Conservation (phyloP, 2,113 vertebrate genomes). For the Indri indri region DNA sequence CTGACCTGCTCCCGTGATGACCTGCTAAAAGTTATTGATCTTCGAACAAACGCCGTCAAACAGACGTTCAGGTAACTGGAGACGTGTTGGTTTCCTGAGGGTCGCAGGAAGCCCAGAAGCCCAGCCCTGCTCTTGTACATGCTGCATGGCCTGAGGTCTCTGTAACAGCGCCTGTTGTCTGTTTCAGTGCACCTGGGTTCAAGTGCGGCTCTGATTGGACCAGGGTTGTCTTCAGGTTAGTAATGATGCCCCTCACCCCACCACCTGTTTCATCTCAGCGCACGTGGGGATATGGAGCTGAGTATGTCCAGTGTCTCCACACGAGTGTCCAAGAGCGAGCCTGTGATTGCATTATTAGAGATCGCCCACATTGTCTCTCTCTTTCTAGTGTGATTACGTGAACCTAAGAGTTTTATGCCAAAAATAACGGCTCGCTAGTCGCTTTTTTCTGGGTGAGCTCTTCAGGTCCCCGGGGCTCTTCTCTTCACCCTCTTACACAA, state of each 20-base stretch:
- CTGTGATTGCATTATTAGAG: background rate
- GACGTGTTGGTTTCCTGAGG: too few relatives aligned
- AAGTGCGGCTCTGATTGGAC: conserved; percentile 99
- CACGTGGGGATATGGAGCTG: background rate
- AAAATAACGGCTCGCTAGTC: rapidly evolving
- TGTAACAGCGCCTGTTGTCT: background rate
- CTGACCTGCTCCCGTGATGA: conserved; percentile 97
- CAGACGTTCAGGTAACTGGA: conserved; percentile 92
- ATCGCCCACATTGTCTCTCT: background rate
- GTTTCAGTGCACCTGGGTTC: conserved; percentile 93
- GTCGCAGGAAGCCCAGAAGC: rapidly evolving
- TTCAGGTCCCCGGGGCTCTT: too few relatives aligned
- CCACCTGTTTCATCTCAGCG: background rate
- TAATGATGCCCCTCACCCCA: background rate
- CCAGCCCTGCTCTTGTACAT: rapidly evolving
- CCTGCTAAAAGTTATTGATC: conserved; percentile 94
- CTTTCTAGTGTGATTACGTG: background rate
- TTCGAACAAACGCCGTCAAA: conserved; percentile 87
- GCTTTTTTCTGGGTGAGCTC: background rate
- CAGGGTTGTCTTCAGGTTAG: conserved; percentile 96
- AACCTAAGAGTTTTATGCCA: background rate
- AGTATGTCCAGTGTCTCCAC: rapidly evolving
- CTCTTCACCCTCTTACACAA: rapidly evolving
- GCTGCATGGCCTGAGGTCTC: rapidly evolving
- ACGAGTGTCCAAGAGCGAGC: background rate